Conservation (phyloP, 2,888 invertebrate species). For the Drosophila parthenogenetica region DNA sequence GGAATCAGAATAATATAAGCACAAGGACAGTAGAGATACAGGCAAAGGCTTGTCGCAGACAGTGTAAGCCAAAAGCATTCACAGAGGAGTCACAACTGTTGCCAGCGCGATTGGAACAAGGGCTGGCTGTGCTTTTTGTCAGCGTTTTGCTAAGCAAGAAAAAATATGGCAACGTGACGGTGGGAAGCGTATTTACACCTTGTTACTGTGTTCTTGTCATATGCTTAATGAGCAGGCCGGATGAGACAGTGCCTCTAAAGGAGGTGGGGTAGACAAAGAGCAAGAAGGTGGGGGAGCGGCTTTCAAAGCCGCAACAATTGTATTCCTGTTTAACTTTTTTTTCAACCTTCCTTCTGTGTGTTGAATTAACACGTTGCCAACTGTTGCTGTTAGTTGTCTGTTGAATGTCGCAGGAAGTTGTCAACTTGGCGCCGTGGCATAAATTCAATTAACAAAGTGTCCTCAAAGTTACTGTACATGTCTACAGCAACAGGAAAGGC, state of each 20-base stretch:
- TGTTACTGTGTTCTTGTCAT: constrained; percentile 66
- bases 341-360: constrained; percentile 28
- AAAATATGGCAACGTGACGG: constrained; percentile 49
- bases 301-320: constrained; percentile 47
- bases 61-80: constrained; percentile 24
- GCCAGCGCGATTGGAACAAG: constrained; percentile 6
- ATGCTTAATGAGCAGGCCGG: constrained; percentile 75
- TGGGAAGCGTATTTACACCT: constrained; percentile 74
- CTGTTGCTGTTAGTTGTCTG: constrained; percentile 66
- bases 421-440: constrained; percentile 69
- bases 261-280: neutral
- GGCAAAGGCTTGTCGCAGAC: constrained; percentile 57
- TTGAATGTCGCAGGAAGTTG: constrained; percentile 64
- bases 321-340: constrained; percentile 33
- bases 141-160: constrained; percentile 40
- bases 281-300: neutral
- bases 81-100: constrained; percentile 25
- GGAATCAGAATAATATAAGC: constrained; percentile 33
- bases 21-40: constrained; percentile 17
- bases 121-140: constrained; percentile 51
- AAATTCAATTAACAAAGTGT: constrained; percentile 80
- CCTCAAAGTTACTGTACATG: constrained; percentile 46
- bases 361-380: constrained; percentile 76
- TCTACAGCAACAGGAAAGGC: constrained; percentile 46
- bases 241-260: constrained; percentile 25